A percentile compares a stretch with the other conserved stretches of the same genome.
phyloP scores from a whole-genome alignment of 2,113 vertebrate genomes.

The Ifrita kowaldi region DNA sequence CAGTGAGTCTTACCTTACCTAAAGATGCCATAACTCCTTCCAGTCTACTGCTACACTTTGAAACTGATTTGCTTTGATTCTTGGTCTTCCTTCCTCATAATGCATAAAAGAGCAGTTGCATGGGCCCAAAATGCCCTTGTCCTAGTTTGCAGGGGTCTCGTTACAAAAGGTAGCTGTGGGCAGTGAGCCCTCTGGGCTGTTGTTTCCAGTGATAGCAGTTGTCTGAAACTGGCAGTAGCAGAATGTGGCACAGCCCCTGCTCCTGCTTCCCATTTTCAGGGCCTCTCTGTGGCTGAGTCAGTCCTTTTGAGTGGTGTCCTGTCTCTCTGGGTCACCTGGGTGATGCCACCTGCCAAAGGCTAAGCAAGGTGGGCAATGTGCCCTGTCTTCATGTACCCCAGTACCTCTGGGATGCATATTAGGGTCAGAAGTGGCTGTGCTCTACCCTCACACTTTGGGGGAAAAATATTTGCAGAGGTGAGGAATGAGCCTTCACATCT shows the following conservation, averaged over 20 bases:
- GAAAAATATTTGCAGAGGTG: neutral
- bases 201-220: neutral
- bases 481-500: neutral
- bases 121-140: neutral
- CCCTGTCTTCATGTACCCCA: accelerated
- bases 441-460: neutral
- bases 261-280: neutral
- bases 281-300: neutral
- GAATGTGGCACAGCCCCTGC: neutral
- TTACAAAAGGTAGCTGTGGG: neutral
- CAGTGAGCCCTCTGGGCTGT: neutral
- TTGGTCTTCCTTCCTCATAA: neutral
- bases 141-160: neutral
- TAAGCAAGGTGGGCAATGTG: neutral
- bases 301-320: neutral
- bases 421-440: neutral
- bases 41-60: neutral
- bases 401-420: neutral
- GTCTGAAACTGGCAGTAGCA: neutral
- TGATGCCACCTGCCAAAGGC: accelerated
- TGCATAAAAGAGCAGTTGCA: neutral
- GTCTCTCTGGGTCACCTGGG: neutral
- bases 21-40: neutral
- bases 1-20: neutral
- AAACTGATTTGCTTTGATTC: neutral